Conservation (phyloP, 2,797 vertebrate species). For the Ispidina picta region DNA sequence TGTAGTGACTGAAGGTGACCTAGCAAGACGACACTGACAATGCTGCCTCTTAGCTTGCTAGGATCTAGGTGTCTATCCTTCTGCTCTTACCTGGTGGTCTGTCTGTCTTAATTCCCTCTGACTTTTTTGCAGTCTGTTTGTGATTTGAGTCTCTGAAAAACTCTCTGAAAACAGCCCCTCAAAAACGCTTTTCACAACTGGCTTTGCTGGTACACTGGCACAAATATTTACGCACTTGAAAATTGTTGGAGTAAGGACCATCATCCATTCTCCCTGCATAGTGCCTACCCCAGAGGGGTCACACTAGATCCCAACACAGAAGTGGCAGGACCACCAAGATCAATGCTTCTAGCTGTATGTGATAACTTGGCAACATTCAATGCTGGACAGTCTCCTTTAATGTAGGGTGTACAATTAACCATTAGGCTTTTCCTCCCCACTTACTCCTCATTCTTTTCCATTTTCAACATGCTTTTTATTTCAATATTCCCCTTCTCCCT, state of each 20-base stretch:
- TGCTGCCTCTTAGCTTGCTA: neutral
- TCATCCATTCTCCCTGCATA: neutral
- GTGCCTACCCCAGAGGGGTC: neutral
- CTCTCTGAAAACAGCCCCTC: neutral
- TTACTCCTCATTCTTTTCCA: slow-evolving; percentile 7
- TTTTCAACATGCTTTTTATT: neutral
- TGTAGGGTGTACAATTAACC: neutral
- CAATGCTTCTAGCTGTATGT: neutral
- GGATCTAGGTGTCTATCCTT: neutral
- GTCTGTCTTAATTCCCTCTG: slow-evolving; percentile 3
- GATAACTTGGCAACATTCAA: neutral
- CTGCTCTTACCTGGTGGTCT: neutral
- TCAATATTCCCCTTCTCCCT: neutral
- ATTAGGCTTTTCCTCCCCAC: neutral
- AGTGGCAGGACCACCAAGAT: neutral
- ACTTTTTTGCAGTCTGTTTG: neutral
- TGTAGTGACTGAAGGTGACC: slow-evolving; percentile 11
- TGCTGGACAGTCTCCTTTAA: neutral
- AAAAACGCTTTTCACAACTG: neutral
- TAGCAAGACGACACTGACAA: slow-evolving; percentile 1
- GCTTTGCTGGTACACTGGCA: neutral
- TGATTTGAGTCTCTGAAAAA: neutral
- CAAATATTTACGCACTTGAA: neutral
- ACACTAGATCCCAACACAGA: neutral
- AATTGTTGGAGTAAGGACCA: neutral